phyloP scores from a whole-genome alignment of 2,797 vertebrate species.

The Myoxocephalus aenaeus region DNA sequence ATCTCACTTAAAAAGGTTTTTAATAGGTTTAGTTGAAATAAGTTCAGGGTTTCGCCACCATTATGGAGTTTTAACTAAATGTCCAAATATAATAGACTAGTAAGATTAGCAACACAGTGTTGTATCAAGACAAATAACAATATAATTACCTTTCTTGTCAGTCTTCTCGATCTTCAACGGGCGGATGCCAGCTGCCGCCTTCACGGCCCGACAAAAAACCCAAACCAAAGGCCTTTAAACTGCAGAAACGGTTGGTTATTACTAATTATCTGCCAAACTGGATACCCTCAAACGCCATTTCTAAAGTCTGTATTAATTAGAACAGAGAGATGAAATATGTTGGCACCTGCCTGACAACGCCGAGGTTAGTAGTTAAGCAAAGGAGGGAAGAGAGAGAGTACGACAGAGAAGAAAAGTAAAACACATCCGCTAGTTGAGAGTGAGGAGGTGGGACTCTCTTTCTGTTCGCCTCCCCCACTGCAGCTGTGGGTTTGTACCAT shows the following conservation, averaged over 20 bases:
- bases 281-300: rapidly evolving
- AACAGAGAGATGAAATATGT: not conserved
- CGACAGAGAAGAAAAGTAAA: conserved; percentile 36
- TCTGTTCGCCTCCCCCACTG: conserved; percentile 58
- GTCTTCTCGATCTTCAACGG: conserved; percentile 36
- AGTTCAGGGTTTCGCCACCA: not conserved
- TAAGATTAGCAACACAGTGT: not conserved
- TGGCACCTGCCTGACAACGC: not conserved
- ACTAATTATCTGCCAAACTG: not conserved
- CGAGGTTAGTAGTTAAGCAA: not conserved
- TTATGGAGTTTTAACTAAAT: not conserved
- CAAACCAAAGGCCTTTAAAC: not conserved
- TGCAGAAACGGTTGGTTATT: not conserved
- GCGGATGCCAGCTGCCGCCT: conserved; percentile 55
- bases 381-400: conserved; percentile 42
- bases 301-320: not conserved
- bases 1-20: not conserved
- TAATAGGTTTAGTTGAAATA: not conserved
- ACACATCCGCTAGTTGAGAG: conserved; percentile 63
- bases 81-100: not conserved
- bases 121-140: conserved; percentile 24
- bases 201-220: not conserved
- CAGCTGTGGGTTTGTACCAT: conserved; percentile 55
- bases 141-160: conserved; percentile 57
- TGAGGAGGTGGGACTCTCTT: conserved; percentile 57